Evolutionary conservation across 2,888 invertebrate genomes (phyloP), one percentile per base, ranked within the genome.

Genomic region (Griposia aprilina): DNA sequence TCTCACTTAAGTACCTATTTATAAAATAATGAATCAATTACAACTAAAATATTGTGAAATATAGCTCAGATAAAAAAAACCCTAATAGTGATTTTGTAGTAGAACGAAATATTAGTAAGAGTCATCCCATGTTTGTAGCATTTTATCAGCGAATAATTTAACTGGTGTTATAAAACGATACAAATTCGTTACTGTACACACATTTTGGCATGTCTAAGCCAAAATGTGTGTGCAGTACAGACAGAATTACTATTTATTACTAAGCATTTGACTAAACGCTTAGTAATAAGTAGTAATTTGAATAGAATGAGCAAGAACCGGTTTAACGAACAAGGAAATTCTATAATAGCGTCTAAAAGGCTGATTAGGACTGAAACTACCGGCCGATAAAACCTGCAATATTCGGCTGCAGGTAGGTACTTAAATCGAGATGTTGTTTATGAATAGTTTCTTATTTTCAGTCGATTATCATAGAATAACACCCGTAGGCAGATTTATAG

Each of bases 331-430:
- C 10, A n/a, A 62, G 11, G 57, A 48, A 77, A 68, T 20, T 20
- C 23, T 41, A 30, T 17, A 55, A 57, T 68, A 55, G 50, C 15
- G 36, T 30, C 23, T 71, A 8, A 45, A 45, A n/a, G 15, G n/a
- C 30, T n/a, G 15, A 55, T 68, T 36, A 68, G 36, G 15, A 41
- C 23, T 41, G 36, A 45, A 63, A 70, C 63, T n/a, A 65, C n/a
- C 30, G 50, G 55, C 67, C 62, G 48, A 82, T 68, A 63, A 68
- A 76, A 68, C 59, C 20, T 17, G 45, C 82, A 82, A 82, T 75
- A 79, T 79, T 82, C 79, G 59, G 65, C 36, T 52, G 45, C 20
- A 15, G 20, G 50, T 59, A 59, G 59, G 11, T n/a, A 36, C 45
- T 36, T 26, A 30, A 15, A 52, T 72, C 52, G 20, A 20, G 36